Evolutionary conservation across 2,888 invertebrate genomes (phyloP).

Genomic region (Himalopsyche japonica): DNA sequence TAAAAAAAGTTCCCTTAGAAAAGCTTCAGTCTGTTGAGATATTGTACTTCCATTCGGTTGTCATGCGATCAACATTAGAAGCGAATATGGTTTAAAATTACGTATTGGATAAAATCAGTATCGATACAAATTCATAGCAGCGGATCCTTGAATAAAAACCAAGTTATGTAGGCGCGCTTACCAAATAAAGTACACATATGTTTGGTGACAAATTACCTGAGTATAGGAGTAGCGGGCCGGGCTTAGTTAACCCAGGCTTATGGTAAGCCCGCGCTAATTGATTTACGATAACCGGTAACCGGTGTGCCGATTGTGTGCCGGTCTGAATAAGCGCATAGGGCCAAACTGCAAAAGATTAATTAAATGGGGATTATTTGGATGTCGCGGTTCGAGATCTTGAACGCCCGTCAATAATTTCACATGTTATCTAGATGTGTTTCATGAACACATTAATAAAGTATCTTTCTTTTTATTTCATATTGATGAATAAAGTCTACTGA

Average conservation of each 20-base stretch:
- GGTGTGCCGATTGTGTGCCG: neutral
- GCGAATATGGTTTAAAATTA: too few relatives aligned
- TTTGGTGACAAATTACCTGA: conserved; percentile 3
- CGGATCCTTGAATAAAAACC: too few relatives aligned
- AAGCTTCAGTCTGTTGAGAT: too few relatives aligned
- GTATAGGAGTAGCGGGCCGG: neutral
- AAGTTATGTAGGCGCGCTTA: neutral
- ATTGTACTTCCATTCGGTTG: too few relatives aligned
- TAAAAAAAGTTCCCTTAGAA: too few relatives aligned
- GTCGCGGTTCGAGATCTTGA: neutral
- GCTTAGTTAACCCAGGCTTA: neutral
- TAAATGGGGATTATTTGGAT: neutral
- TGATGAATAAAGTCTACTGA: too few relatives aligned
- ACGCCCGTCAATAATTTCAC: neutral
- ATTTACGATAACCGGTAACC: conserved; percentile 14
- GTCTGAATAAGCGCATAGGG: neutral
- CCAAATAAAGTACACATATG: neutral
- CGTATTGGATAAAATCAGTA: too few relatives aligned
- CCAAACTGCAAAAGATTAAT: neutral
- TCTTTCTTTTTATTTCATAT: too few relatives aligned
- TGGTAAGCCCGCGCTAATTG: conserved; percentile 22
- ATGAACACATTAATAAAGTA: too few relatives aligned
- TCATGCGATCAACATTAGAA: too few relatives aligned
- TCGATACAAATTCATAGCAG: too few relatives aligned
- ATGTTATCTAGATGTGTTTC: too few relatives aligned